Conservation (phyloP, 2,888 invertebrate genomes). For the Abrostola tripartita region DNA sequence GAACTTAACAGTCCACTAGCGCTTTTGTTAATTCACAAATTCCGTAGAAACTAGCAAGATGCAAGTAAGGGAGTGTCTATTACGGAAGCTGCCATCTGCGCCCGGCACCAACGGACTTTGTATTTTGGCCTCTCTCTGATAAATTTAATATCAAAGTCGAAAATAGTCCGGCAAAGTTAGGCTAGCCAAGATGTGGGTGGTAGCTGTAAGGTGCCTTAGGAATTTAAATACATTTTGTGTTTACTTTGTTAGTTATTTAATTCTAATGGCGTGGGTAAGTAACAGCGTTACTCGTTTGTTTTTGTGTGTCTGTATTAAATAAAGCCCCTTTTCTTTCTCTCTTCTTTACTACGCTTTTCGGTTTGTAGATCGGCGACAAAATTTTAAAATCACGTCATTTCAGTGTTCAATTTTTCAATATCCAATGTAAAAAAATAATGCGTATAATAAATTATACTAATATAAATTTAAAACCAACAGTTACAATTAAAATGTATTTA, state of each 20-base stretch:
- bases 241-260: not conserved
- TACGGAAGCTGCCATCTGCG: conserved; percentile 50
- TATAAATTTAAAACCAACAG: no score
- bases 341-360: no score
- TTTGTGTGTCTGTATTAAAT: no score
- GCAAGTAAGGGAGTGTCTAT: conserved; percentile 44
- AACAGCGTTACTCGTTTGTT: no score
- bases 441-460: no score
- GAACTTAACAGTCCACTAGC: conserved; percentile 18
- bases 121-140: conserved; percentile 28
- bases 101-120: conserved; percentile 26
- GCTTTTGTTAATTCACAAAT: conserved; percentile 32
- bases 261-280: no score
- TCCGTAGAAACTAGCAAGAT: conserved; percentile 40
- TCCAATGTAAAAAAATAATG: no score
- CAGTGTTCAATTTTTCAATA: no score
- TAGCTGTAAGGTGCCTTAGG: not conserved
- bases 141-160: conserved; percentile 50
- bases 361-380: no score
- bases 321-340: no score
- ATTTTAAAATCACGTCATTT: no score
- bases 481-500: no score
- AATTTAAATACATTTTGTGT: not conserved
- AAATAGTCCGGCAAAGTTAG: conserved; percentile 29
- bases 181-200: not conserved